Evolutionary conservation across 2,888 invertebrate genomes (phyloP), one percentile per base, ranked within the genome.

Genomic region (Nemotelus pantherinus): DNA sequence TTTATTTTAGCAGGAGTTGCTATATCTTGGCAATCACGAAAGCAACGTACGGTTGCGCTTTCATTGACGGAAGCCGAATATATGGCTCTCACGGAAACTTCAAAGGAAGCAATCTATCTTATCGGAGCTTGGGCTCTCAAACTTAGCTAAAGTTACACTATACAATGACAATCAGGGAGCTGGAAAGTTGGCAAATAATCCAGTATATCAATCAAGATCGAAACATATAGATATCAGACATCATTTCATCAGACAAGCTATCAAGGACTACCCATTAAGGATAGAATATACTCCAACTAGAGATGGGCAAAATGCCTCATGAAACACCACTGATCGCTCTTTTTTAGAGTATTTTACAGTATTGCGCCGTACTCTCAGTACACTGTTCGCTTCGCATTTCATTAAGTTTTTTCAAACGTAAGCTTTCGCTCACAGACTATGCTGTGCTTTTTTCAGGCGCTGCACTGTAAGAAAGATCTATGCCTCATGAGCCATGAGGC

Each of bases 221-320:
- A 75, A 75, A 41, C 75, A 75, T 39, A 75, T 75, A n/a, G 75
- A 75, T 45, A 44, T 63, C 39, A 45, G 39, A 10, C 50, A 75
- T 53, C 63, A 75, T 53, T 75, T 63, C 45, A 50, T 75, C 50
- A 4, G 64, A 10, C 25, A 75, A 4, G 45, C 25, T 25, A 25
- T 25, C 25, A 25, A 25, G 25, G 25, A 25, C 25, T 25, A 25
- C 25, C 25, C 25, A 25, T 25, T 25, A 25, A 25, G 25, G 25
- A 25, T 25, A 25, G 25, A 25, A 25, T 25, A 25, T 25, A 25
- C 25, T 25, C 25, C 25, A 25, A 25, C 25, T 25, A 25, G 25
- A 25, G 25, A 25, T 25, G 25, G 25, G 25, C 25, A 25, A 25
- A 25, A 25, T 25, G 25, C 25, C 25, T 25, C 25, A 25, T 25